Percentiles rank a stretch among this genome's conserved stretches.
Evolutionary conservation across 2,113 vertebrate species (phyloP).

Genomic region (Ammodytes marinus): DNA sequence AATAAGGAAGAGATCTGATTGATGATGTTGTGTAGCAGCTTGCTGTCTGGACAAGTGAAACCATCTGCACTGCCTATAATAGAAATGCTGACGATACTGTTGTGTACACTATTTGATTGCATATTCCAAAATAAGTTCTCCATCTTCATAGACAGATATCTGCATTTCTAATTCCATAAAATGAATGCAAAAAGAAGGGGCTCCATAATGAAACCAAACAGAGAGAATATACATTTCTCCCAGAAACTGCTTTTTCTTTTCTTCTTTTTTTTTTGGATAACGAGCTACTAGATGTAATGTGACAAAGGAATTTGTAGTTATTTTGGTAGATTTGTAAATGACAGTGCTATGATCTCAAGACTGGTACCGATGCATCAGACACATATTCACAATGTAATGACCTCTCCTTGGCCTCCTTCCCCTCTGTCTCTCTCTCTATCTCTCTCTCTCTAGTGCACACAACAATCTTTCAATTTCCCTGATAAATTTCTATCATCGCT

Average conservation of each 20-base stretch:
- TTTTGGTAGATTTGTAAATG: conserved; percentile 21
- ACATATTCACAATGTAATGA: conserved; percentile 43
- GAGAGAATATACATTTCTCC: too few relatives aligned
- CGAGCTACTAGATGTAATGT: not conserved
- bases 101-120: not conserved
- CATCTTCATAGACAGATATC: not conserved
- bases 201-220: not conserved
- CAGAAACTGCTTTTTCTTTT: not conserved
- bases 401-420: conserved; percentile 37
- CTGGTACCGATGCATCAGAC: conserved; percentile 13
- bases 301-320: conserved; percentile 14
- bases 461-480: conserved; percentile 58
- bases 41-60: not conserved
- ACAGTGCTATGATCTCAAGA: conserved; percentile 34
- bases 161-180: not conserved
- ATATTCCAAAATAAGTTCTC: not conserved
- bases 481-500: conserved; percentile 65
- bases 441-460: not conserved
- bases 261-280: not conserved
- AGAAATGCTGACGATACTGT: not conserved
- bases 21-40: not conserved
- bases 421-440: too few relatives aligned
- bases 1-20: not conserved
- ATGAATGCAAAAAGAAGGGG: not conserved
- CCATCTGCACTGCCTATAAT: not conserved